These are phyloP conservation scores for Oreochromis niloticus DNA, from an alignment of 2,113 vertebrate species.

Conservation along the genomic window DNA sequence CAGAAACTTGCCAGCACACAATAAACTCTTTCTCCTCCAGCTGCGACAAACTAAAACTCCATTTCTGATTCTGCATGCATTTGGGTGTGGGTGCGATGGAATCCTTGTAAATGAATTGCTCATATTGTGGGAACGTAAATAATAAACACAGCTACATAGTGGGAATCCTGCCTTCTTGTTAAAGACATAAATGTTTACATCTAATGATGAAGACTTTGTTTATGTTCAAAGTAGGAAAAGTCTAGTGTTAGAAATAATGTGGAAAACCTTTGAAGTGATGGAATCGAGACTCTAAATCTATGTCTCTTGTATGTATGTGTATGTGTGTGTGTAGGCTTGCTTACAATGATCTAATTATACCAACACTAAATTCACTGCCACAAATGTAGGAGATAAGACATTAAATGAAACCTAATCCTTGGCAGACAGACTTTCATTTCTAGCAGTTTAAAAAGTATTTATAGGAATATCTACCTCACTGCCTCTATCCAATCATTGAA, in stretches of 20 bases:
- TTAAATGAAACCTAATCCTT: not conserved
- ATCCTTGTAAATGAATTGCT: not conserved
- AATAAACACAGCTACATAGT: not conserved
- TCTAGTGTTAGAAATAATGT: not conserved
- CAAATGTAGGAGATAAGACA: not conserved
- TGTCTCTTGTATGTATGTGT: not conserved
- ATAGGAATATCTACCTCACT: conserved; percentile 12
- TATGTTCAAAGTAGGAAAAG: not conserved
- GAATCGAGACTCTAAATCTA: not conserved
- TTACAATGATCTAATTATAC: not conserved
- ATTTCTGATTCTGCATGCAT: not conserved
- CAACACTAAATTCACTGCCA: not conserved
- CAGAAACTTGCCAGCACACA: not conserved
- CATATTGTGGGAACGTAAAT: not conserved
- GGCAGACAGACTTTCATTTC: not conserved
- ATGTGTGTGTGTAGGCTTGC: not conserved
- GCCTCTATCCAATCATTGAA: conserved; percentile 56
- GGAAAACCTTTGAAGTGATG: not conserved
- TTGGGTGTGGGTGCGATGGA: not conserved
- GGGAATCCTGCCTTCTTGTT: not conserved
- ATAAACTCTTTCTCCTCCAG: not conserved
- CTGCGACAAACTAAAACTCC: not conserved
- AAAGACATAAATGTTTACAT: not conserved
- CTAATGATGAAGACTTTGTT: not conserved
- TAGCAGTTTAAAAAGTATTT: not conserved